phyloP scores from a whole-genome alignment of 2,888 invertebrate species.

The Acanthopleura granulata region DNA sequence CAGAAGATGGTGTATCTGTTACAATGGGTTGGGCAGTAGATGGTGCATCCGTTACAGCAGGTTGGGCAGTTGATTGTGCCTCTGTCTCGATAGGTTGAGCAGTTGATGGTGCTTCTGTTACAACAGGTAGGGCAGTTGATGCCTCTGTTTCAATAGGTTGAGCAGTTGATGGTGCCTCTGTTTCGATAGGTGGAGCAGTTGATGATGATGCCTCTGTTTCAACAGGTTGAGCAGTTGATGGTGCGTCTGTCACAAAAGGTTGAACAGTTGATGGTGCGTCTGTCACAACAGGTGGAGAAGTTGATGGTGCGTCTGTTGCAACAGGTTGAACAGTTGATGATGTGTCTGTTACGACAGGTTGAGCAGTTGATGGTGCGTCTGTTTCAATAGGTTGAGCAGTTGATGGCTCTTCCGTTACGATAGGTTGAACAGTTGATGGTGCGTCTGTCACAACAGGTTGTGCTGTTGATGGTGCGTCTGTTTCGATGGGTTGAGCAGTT shows the following conservation, averaged over 20 bases:
- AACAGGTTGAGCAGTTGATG: constrained; percentile 1
- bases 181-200: neutral
- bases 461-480: no score
- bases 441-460: no score
- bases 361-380: no score
- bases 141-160: neutral
- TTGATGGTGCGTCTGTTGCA: no score
- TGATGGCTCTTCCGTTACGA: no score
- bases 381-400: no score
- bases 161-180: neutral
- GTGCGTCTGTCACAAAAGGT: neutral
- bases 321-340: no score
- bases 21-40: neutral
- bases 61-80: neutral
- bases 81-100: neutral
- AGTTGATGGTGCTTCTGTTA: neutral
- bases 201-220: neutral
- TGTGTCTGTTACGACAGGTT: no score
- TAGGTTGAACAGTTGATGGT: no score
- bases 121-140: neutral
- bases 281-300: no score
- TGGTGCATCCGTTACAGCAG: neutral
- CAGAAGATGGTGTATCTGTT: neutral
- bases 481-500: no score
- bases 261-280: neutral